These are phyloP conservation scores for Crocodylus rhombifer DNA, from an alignment of 2,797 vertebrate genomes.

Conservation along the genomic window DNA sequence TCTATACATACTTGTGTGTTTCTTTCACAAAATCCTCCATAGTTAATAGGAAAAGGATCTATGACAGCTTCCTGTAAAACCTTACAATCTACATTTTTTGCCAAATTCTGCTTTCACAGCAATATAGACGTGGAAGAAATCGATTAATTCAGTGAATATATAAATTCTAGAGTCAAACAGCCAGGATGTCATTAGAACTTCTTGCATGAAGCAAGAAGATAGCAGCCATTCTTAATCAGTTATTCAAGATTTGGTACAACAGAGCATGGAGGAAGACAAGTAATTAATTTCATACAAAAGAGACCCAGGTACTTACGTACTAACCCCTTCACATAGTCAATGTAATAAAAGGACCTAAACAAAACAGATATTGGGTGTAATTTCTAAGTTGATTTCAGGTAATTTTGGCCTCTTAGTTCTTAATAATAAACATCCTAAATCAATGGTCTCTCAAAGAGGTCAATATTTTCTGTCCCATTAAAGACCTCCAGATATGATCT, in stretches of 20 bases:
- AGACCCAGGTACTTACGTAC: neutral
- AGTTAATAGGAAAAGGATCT: too few species aligned
- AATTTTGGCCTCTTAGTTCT: neutral
- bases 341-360: neutral
- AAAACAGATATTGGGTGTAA: neutral
- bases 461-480: neutral
- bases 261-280: neutral
- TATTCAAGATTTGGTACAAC: neutral
- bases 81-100: too few species aligned
- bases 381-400: neutral
- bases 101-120: too few species aligned
- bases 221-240: neutral
- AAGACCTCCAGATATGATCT: neutral
- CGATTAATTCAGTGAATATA: neutral
- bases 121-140: too few species aligned
- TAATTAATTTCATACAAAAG: neutral
- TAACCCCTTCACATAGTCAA: neutral
- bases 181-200: neutral
- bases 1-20: too few species aligned
- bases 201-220: neutral
- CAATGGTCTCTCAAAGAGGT: neutral
- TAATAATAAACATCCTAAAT: neutral
- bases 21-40: too few species aligned
- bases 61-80: too few species aligned
- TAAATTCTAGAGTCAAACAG: neutral